These are phyloP conservation scores for Acleris sparsana DNA, from an alignment of 2,888 invertebrate species.

Conservation along the genomic window DNA sequence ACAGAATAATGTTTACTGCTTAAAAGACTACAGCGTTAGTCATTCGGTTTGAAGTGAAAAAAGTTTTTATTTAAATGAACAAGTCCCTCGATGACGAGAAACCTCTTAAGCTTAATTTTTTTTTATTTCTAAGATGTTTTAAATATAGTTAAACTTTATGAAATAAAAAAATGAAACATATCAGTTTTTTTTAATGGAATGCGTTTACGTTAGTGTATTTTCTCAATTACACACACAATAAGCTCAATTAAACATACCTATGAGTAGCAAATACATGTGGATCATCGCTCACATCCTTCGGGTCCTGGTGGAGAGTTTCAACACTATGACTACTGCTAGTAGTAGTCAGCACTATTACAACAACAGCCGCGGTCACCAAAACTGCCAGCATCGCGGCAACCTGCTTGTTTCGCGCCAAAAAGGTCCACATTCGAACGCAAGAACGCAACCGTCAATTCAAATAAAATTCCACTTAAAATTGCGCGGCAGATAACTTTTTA, in stretches of 20 bases:
- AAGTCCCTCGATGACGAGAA: not conserved
- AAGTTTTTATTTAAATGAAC: conserved; percentile 1
- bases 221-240: not conserved
- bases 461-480: conserved; percentile 13
- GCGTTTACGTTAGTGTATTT: too few relatives aligned
- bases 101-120: too few relatives aligned
- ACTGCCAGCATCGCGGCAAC: conserved; percentile 74
- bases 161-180: too few relatives aligned
- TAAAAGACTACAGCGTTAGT: not conserved
- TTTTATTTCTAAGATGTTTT: too few relatives aligned
- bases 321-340: conserved; percentile 53
- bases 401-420: conserved; percentile 73
- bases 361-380: conserved; percentile 62
- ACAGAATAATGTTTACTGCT: not conserved
- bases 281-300: conserved; percentile 68
- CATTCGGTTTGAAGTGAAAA: not conserved
- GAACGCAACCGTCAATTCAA: conserved; percentile 25
- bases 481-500: conserved; percentile 17
- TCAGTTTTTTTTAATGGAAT: too few relatives aligned
- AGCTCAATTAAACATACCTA: conserved; percentile 53
- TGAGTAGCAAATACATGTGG: conserved; percentile 66
- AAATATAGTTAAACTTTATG: too few relatives aligned
- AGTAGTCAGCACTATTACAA: conserved; percentile 64
- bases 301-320: conserved; percentile 53
- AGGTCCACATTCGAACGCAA: conserved; percentile 70